Evolutionary conservation across 2,797 vertebrate genomes (phyloP).

Genomic region (Miichthys miiuy): DNA sequence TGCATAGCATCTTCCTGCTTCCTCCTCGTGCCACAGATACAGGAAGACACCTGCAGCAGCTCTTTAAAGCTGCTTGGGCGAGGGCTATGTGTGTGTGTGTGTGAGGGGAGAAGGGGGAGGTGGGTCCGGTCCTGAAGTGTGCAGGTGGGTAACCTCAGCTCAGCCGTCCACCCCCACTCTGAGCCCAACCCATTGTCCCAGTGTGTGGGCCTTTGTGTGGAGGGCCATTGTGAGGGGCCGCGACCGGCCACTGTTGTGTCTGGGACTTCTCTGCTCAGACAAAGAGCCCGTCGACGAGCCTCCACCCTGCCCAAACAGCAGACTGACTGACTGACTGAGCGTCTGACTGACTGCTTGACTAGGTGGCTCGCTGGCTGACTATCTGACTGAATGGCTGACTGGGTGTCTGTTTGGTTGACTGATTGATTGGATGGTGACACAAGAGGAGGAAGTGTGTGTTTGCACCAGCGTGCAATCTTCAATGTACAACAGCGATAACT

Average conservation of each 20-base stretch:
- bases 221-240: constrained; percentile 79
- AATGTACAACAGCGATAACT: not conserved
- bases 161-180: constrained; percentile 73
- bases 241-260: constrained; percentile 85
- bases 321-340: constrained; percentile 60
- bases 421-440: constrained; percentile 34
- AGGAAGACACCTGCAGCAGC: constrained; percentile 82
- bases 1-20: constrained; percentile 47
- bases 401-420: constrained; percentile 46
- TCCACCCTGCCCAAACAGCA: constrained; percentile 71
- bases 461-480: not conserved
- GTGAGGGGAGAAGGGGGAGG: not conserved
- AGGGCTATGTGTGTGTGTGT: constrained; percentile 11
- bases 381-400: constrained; percentile 39
- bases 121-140: constrained; percentile 76
- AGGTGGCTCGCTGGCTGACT: constrained; percentile 42
- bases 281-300: constrained; percentile 79
- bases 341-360: constrained; percentile 56
- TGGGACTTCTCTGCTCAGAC: constrained; percentile 81
- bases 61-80: constrained; percentile 51
- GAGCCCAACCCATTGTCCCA: constrained; percentile 79
- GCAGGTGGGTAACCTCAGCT: constrained; percentile 83
- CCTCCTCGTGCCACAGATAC: constrained; percentile 51
- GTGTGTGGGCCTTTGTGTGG: constrained; percentile 81
- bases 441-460: constrained; percentile 21